phyloP scores from a whole-genome alignment of 2,113 vertebrate genomes.

The Atlantisia rogersi region DNA sequence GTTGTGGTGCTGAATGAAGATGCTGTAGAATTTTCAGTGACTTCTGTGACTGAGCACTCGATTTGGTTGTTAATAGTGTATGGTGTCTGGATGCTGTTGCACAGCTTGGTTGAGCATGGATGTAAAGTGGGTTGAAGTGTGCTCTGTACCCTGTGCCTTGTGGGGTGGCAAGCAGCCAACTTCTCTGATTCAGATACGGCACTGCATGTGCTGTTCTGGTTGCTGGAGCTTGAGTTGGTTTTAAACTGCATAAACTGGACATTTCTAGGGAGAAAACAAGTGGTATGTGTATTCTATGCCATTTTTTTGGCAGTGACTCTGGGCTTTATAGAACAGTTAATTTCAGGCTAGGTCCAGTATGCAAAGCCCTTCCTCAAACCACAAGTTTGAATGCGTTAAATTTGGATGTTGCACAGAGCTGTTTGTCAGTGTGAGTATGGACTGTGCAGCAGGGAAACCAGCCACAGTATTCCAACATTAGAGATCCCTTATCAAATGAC shows the following conservation, averaged over 20 bases:
- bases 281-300: neutral
- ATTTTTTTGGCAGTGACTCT: neutral
- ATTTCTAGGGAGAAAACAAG: neutral
- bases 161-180: neutral
- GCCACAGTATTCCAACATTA: neutral
- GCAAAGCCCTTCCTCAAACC: neutral
- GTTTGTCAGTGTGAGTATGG: neutral
- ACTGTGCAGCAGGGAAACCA: neutral
- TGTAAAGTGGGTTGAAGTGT: neutral
- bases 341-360: neutral
- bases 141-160: neutral
- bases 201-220: neutral
- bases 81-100: neutral
- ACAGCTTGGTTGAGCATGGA: neutral
- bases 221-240: neutral
- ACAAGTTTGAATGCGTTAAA: neutral
- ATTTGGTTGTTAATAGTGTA: neutral
- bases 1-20: neutral
- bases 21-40: neutral
- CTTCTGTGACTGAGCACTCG: neutral
- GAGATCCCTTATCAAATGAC: neutral
- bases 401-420: neutral
- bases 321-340: neutral
- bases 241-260: neutral
- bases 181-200: neutral